phyloP scores from a whole-genome alignment of 2,797 vertebrate genomes.

The Rhynchotus rufescens region DNA sequence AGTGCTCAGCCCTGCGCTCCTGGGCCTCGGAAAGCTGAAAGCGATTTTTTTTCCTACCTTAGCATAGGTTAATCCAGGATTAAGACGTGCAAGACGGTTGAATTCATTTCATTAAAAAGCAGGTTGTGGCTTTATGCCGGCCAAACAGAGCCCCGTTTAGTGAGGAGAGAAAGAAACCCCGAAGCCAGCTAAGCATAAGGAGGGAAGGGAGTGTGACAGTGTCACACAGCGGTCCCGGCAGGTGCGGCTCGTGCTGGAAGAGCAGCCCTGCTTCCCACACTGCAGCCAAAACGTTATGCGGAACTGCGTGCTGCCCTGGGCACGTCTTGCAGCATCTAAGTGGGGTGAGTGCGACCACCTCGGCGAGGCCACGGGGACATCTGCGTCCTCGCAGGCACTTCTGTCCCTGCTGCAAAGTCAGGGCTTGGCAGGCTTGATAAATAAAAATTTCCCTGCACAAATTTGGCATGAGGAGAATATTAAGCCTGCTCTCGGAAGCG shows the following conservation, averaged over 20 bases:
- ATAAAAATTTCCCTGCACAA: background rate
- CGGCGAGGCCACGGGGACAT: background rate
- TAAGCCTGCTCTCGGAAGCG: background rate
- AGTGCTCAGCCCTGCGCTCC: background rate
- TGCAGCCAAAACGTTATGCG: background rate
- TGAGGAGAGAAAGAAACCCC: background rate
- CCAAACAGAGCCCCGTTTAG: background rate
- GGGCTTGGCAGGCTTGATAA: background rate
- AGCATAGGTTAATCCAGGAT: background rate
- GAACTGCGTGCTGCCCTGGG: background rate
- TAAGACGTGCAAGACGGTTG: background rate
- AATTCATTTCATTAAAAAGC: background rate
- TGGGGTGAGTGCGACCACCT: background rate
- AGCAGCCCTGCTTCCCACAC: no score
- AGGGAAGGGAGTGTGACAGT: background rate
- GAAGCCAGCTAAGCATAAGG: background rate
- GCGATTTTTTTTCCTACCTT: constrained; percentile 18
- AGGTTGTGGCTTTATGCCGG: background rate
- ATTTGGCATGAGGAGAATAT: background rate
- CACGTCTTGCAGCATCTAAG: background rate
- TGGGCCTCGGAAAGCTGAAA: background rate
- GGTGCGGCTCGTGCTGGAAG: background rate
- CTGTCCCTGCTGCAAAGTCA: background rate
- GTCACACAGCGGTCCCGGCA: background rate
- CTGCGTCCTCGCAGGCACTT: background rate